phyloP scores from a whole-genome alignment of 2,113 vertebrate genomes.

The Heptranchias perlo region DNA sequence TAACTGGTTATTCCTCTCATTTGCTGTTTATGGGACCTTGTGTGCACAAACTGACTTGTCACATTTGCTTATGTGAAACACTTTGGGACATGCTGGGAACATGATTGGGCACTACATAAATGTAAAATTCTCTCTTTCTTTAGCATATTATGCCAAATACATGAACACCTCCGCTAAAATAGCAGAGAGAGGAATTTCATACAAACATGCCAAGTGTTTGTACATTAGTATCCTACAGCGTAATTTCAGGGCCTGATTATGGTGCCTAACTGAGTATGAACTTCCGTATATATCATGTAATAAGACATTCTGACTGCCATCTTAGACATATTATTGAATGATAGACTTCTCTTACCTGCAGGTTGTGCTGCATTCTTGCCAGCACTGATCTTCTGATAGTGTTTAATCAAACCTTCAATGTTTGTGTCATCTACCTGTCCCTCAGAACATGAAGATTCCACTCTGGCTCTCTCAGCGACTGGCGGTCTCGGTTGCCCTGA shows the following conservation, averaged over 20 bases:
- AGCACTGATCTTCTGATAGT: neutral
- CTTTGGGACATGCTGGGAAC: neutral
- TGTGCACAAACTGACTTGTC: neutral
- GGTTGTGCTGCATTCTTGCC: neutral
- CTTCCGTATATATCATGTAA: neutral
- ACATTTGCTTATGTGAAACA: neutral
- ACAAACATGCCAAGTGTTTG: neutral
- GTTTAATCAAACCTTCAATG: neutral
- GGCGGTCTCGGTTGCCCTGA: neutral
- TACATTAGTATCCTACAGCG: neutral
- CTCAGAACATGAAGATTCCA: slow-evolving; percentile 7
- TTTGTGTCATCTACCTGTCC: neutral
- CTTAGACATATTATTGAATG: neutral
- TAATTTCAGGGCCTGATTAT: neutral
- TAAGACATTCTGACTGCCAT: neutral
- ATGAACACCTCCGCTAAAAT: too few species aligned
- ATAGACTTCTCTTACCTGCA: neutral
- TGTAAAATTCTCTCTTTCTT: neutral
- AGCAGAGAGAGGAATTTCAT: neutral
- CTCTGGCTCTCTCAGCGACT: neutral
- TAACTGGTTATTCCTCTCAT: neutral
- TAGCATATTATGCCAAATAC: neutral
- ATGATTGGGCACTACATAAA: neutral
- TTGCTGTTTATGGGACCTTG: neutral
- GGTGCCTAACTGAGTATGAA: neutral